These are phyloP conservation scores for Diogma glabrata DNA, from an alignment of 2,888 invertebrate genomes.

Conservation along the genomic window DNA sequence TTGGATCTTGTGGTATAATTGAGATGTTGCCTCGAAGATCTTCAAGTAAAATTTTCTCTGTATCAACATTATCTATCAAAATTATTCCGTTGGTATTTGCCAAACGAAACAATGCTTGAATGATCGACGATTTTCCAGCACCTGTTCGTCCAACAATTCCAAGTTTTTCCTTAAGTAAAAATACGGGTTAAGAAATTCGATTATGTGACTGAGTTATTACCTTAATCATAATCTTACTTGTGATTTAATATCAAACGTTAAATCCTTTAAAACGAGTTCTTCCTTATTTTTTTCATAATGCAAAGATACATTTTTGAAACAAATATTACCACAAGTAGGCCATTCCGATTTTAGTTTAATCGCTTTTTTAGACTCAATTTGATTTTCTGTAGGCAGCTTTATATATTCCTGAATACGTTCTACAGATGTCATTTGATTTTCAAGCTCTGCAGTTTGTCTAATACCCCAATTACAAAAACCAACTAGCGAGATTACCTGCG, in stretches of 20 bases:
- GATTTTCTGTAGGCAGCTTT: slow-evolving; percentile 49
- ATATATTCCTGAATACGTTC: slow-evolving; percentile 76
- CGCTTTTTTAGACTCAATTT: slow-evolving; percentile 39
- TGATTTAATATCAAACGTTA: slow-evolving; percentile 48
- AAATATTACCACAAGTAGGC: slow-evolving; percentile 56
- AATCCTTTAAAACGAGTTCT: slow-evolving; percentile 57
- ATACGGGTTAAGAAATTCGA: neutral
- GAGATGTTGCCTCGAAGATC: slow-evolving; percentile 45
- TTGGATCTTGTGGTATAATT: slow-evolving; percentile 58
- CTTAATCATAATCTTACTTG: too few relatives aligned
- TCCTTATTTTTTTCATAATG: slow-evolving; percentile 61
- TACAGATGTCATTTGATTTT: slow-evolving; percentile 73
- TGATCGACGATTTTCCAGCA: slow-evolving; percentile 43
- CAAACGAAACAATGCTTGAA: slow-evolving; percentile 26
- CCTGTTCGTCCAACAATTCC: slow-evolving; percentile 52
- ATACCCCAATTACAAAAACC: slow-evolving; percentile 75
- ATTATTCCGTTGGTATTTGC: slow-evolving; percentile 13
- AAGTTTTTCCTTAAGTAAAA: slow-evolving; percentile 32
- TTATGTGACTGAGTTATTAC: too few relatives aligned
- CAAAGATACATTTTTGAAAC: slow-evolving; percentile 54
- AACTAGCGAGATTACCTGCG: slow-evolving; percentile 56
- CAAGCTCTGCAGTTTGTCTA: slow-evolving; percentile 73
- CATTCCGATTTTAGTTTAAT: slow-evolving; percentile 39
- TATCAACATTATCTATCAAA: slow-evolving; percentile 14
- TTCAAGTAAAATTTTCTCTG: slow-evolving; percentile 19